These are phyloP conservation scores for Labrus mixtus DNA, from an alignment of 2,113 vertebrate species.

Conservation along the genomic window DNA sequence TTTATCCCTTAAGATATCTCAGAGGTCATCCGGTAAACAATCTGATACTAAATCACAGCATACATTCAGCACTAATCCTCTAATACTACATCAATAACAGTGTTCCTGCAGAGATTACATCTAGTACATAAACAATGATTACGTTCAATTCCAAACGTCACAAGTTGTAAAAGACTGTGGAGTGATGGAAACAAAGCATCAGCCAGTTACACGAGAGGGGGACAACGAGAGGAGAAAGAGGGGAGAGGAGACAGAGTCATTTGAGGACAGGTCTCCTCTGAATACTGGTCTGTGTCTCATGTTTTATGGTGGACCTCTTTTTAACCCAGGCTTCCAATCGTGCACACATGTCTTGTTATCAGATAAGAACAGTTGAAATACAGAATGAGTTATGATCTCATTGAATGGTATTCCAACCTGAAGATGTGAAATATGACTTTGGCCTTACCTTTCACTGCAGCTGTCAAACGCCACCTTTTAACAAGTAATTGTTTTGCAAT, in stretches of 20 bases:
- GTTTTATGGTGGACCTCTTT: slow-evolving; percentile 1
- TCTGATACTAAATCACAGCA: slow-evolving; percentile 9
- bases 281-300: background rate
- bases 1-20: slow-evolving; percentile 38
- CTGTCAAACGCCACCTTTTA: background rate
- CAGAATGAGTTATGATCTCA: background rate
- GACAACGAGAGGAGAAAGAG: background rate
- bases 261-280: slow-evolving; percentile 16
- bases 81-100: slow-evolving; percentile 51
- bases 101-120: slow-evolving; percentile 58
- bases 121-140: slow-evolving; percentile 52
- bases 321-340: background rate
- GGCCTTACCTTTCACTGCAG: background rate
- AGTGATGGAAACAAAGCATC: slow-evolving; percentile 38
- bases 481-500: background rate
- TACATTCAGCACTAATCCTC: slow-evolving; percentile 42
- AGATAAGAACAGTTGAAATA: background rate
- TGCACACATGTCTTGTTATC: background rate
- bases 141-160: slow-evolving; percentile 25
- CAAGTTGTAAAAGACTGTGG: slow-evolving; percentile 5
- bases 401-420: background rate
- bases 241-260: slow-evolving; percentile 16
- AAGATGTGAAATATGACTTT: background rate
- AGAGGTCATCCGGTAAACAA: slow-evolving; percentile 47
- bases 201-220: slow-evolving; percentile 14